Evolutionary conservation across 2,113 vertebrate species (phyloP).

Genomic region (Corydoras maculifer): DNA sequence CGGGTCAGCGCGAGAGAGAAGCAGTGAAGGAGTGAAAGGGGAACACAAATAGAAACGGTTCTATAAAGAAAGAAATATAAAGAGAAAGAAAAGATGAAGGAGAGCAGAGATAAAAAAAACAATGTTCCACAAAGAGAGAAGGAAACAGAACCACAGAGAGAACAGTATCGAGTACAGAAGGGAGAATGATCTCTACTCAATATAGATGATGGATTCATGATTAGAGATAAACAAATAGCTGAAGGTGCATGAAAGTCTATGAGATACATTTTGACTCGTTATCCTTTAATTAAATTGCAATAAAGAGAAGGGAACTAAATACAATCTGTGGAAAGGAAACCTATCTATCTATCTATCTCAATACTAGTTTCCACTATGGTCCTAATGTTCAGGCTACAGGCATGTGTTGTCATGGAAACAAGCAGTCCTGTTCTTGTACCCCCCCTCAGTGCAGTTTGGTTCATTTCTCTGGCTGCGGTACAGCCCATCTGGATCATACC

Average conservation of each 20-base stretch:
- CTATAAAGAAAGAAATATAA: not conserved
- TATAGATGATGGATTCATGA: not conserved
- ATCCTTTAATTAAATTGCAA: too few relatives aligned
- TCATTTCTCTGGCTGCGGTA: constrained; percentile 3
- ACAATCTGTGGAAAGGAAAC: too few relatives aligned
- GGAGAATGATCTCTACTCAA: too few relatives aligned
- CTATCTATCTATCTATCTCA: not conserved
- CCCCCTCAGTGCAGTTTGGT: constrained; percentile 10
- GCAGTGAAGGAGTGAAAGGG: constrained; percentile 1
- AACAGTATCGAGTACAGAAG: not conserved
- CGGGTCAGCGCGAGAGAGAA: constrained; percentile 17
- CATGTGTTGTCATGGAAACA: constrained; percentile 46
- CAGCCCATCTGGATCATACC: constrained; percentile 23
- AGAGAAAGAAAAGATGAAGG: not conserved
- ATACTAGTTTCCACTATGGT: constrained; percentile 24
- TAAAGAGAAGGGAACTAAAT: too few relatives aligned
- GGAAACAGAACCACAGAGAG: not conserved
- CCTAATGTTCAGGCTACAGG: constrained; percentile 31
- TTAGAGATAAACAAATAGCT: too few relatives aligned
- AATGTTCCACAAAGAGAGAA: not conserved
- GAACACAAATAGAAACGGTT: not conserved
- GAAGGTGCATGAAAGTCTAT: too few relatives aligned
- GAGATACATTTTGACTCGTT: too few relatives aligned
- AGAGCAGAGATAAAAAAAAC: not conserved
- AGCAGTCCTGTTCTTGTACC: constrained; percentile 20